phyloP scores from a whole-genome alignment of 1,140 invertebrate species.

The Cydia fagiglandana region DNA sequence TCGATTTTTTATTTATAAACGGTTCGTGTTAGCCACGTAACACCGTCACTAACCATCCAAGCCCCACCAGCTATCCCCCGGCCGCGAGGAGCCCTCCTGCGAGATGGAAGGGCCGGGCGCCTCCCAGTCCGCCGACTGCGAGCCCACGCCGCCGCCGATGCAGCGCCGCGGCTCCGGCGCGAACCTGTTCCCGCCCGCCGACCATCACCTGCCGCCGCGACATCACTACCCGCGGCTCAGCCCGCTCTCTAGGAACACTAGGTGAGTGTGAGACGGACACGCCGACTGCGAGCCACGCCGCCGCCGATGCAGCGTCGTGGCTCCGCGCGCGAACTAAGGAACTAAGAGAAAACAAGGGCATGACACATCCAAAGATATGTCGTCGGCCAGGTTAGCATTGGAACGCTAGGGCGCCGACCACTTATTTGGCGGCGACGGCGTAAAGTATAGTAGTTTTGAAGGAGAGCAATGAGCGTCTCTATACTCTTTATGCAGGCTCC shows the following conservation, averaged over 20 bases:
- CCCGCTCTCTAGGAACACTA: constrained; percentile 86
- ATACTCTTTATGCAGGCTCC: too few species aligned
- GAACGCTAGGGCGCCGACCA: too few species aligned
- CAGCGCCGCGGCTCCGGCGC: constrained; percentile 94
- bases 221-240: constrained; percentile 84
- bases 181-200: constrained; percentile 89
- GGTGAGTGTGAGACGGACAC: constrained; percentile 42
- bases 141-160: constrained; percentile 93
- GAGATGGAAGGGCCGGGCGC: constrained; percentile 90
- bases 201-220: constrained; percentile 69
- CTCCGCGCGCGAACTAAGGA: constrained; percentile 88
- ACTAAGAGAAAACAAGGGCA: too few species aligned
- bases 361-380: too few species aligned
- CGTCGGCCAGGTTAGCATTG: too few species aligned
- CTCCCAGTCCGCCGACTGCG: constrained; percentile 95
- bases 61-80: constrained; percentile 85
- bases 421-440: too few species aligned
- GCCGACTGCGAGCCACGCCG: constrained; percentile 96
- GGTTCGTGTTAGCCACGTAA: background rate
- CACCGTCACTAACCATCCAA: constrained; percentile 2
- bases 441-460: too few species aligned
- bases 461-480: too few species aligned
- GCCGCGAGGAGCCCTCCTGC: constrained; percentile 85
- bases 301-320: constrained; percentile 92
- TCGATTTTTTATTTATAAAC: too few species aligned